These are phyloP conservation scores for Platysteira castanea DNA, from an alignment of 2,113 vertebrate species.

Conservation along the genomic window DNA sequence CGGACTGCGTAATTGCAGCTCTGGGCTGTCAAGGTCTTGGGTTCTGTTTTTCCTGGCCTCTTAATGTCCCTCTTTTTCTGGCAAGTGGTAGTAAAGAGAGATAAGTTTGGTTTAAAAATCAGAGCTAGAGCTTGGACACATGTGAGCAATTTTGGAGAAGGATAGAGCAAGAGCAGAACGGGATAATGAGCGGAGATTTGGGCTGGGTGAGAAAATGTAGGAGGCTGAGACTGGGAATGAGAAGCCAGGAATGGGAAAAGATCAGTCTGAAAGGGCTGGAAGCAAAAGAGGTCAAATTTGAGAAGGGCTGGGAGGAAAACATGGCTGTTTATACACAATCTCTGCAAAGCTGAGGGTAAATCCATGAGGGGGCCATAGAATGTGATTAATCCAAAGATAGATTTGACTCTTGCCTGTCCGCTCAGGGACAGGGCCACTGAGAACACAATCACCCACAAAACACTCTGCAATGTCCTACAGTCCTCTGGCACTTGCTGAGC, in stretches of 20 bases:
- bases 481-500: neutral
- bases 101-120: neutral
- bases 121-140: accelerated
- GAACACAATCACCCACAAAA: neutral
- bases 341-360: neutral
- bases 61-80: neutral
- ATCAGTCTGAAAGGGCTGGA: neutral
- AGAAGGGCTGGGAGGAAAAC: neutral
- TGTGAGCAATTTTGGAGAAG: neutral
- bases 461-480: neutral
- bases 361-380: neutral
- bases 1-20: neutral
- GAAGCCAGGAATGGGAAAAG: neutral
- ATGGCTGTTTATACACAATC: accelerated
- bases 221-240: neutral
- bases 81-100: neutral
- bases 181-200: neutral
- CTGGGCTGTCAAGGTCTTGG: neutral
- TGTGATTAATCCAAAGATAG: neutral
- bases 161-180: neutral
- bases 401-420: neutral
- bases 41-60: neutral
- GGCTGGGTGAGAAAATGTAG: neutral
- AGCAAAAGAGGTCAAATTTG: neutral
- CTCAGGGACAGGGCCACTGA: neutral